phyloP scores from a whole-genome alignment of 2,888 invertebrate species.

The Chouioia cunea region DNA sequence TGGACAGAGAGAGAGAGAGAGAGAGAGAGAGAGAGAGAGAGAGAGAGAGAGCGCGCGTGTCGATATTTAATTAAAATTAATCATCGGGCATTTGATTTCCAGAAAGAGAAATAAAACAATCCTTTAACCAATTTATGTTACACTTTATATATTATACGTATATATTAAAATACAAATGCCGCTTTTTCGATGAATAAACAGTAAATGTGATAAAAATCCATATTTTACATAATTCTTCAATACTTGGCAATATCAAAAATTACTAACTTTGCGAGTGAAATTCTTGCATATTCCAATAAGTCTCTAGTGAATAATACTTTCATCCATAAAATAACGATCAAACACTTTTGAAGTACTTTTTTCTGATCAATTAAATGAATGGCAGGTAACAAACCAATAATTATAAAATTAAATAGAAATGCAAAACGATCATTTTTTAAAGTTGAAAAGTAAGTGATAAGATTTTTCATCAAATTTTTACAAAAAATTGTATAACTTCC shows the following conservation, averaged over 20 bases:
- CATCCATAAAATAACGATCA: constrained; percentile 30
- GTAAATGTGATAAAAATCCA: constrained; percentile 32
- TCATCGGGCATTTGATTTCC: too few species aligned
- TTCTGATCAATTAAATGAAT: constrained; percentile 5
- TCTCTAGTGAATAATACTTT: constrained; percentile 31
- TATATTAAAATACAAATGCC: constrained; percentile 67
- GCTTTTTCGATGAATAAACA: constrained; percentile 53
- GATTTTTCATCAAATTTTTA: constrained; percentile 15
- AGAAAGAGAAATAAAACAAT: constrained; percentile 36
- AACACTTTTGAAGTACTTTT: constrained; percentile 30
- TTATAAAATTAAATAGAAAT: constrained; percentile 41
- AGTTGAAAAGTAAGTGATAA: constrained; percentile 26
- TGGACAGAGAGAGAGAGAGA: too few species aligned
- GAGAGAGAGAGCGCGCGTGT: too few species aligned
- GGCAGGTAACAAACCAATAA: constrained; percentile 9
- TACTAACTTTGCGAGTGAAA: constrained; percentile 27
- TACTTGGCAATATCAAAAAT: constrained; percentile 26
- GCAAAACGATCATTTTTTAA: constrained; percentile 33
- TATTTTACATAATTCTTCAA: constrained; percentile 39
- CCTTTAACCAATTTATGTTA: constrained; percentile 42
- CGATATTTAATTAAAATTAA: too few species aligned
- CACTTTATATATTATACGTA: constrained; percentile 48
- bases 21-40: too few species aligned
- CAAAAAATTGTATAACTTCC: constrained; percentile 30
- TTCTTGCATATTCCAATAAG: constrained; percentile 29